A percentile compares a stretch with the other conserved stretches of the same genome.
These are phyloP conservation scores for Hypercompe scribonia DNA, from an alignment of 2,888 invertebrate species.

Conservation along the genomic window DNA sequence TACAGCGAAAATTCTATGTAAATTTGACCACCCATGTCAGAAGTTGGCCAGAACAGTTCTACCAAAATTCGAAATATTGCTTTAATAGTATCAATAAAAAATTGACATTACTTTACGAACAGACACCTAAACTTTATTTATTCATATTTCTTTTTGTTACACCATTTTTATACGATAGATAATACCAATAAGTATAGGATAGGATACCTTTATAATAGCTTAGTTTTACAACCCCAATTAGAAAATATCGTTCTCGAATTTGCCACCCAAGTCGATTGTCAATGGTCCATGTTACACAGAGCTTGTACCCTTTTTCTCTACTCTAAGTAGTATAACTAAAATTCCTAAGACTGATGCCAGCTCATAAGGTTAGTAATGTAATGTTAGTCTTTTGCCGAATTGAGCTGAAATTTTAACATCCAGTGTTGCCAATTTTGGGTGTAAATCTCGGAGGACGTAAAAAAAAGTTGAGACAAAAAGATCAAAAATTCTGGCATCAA, in stretches of 20 bases:
- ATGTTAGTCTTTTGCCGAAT: background rate
- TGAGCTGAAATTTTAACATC: background rate
- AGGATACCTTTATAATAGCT: background rate
- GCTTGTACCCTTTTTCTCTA: background rate
- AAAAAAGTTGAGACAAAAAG: background rate
- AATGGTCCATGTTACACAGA: background rate
- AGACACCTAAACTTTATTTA: background rate
- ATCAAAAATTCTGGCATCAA: background rate
- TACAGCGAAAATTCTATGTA: background rate
- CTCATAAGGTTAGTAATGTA: background rate
- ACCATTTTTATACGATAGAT: background rate
- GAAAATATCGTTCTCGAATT: background rate
- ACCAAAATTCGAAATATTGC: background rate
- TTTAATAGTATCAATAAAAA: background rate
- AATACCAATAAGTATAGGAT: too few species aligned
- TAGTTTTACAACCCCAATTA: background rate
- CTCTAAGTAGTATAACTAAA: background rate
- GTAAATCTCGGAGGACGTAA: background rate
- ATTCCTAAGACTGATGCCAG: background rate
- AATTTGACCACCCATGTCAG: background rate
- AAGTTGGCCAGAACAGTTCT: background rate
- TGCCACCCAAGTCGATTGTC: background rate
- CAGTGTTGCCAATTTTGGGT: background rate
- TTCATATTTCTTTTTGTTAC: background rate
- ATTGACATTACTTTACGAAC: background rate